These are phyloP conservation scores for Madoqua kirkii DNA, from an alignment of 2,113 vertebrate species.

Conservation along the genomic window DNA sequence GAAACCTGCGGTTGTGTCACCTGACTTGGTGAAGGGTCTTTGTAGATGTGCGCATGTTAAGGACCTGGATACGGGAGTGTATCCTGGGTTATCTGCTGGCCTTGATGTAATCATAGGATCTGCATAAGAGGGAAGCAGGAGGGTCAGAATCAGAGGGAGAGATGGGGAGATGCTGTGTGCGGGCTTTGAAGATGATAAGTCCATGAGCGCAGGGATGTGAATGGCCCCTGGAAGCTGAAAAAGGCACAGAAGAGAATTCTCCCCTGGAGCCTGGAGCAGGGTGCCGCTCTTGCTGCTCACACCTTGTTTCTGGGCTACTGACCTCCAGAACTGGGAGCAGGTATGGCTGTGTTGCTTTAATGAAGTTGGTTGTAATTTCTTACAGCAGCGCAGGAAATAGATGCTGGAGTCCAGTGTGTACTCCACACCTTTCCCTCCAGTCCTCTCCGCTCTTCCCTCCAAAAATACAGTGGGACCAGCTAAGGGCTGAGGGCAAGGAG, in stretches of 20 bases:
- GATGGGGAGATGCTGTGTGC: accelerated
- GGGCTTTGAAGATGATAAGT: accelerated
- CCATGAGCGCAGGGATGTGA: accelerated
- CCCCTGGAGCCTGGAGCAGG: accelerated
- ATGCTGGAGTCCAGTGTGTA: background rate
- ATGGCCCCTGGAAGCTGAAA: too few species aligned
- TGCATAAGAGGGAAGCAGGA: accelerated
- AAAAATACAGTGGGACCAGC: accelerated
- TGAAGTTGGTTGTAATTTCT: accelerated
- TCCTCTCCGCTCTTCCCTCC: background rate
- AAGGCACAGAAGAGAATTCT: accelerated
- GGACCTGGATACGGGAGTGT: accelerated
- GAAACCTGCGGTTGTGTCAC: accelerated
- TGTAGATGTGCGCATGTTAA: accelerated
- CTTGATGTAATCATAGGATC: accelerated
- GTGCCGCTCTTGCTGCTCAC: background rate
- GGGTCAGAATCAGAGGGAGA: too few species aligned
- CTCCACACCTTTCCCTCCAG: background rate
- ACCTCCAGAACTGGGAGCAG: background rate
- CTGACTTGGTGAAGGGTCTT: background rate
- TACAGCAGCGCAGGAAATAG: background rate
- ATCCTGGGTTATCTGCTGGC: background rate
- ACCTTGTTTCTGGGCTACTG: accelerated
- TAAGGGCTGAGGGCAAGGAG: too few species aligned
- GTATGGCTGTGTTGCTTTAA: accelerated